These are phyloP conservation scores for Hyphantria cunea DNA, from an alignment of 1,140 invertebrate species.

Conservation along the genomic window DNA sequence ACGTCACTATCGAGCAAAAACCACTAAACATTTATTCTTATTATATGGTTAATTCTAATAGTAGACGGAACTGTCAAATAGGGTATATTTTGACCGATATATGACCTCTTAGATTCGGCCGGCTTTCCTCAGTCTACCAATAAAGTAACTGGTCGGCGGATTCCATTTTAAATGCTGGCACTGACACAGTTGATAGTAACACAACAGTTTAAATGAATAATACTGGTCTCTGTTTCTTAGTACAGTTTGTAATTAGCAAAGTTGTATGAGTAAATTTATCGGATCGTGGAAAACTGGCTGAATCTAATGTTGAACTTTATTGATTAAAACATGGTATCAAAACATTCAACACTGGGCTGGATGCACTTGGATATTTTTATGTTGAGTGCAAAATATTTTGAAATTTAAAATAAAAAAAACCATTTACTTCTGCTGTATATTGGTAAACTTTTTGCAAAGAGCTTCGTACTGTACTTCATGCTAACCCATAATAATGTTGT, in stretches of 20 bases:
- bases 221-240: not conserved
- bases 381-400: too few species aligned
- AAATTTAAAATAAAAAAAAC: too few species aligned
- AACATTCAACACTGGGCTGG: too few species aligned
- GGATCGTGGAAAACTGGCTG: not conserved
- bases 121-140: conserved; percentile 4
- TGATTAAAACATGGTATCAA: too few species aligned
- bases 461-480: too few species aligned
- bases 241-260: not conserved
- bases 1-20: conserved; percentile 11
- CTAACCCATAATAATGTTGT: too few species aligned
- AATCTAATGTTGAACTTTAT: too few species aligned
- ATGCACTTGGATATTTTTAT: too few species aligned
- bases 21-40: not conserved
- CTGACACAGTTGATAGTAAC: not conserved
- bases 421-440: too few species aligned
- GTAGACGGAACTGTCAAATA: conserved; percentile 5
- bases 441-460: too few species aligned
- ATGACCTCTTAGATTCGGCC: conserved; percentile 4
- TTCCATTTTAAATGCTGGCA: conserved; percentile 9
- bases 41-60: conserved; percentile 13
- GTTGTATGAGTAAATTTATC: not conserved
- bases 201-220: not conserved
- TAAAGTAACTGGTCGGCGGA: conserved; percentile 22
- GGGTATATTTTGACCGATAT: not conserved